Conservation (phyloP, 2,797 vertebrate species). For the Forpus xanthops region DNA sequence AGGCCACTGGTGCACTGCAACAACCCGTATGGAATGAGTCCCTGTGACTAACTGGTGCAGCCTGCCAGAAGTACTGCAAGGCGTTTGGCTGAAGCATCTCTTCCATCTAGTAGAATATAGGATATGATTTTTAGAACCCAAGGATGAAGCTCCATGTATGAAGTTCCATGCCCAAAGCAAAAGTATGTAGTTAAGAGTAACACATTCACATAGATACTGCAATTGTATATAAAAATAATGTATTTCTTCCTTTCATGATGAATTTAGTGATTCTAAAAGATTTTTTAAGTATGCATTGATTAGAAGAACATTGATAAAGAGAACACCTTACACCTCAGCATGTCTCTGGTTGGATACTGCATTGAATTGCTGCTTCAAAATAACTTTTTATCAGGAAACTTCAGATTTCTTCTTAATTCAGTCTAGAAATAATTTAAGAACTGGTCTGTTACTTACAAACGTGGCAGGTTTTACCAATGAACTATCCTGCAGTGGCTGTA, state of each 20-base stretch:
- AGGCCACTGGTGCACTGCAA: no score
- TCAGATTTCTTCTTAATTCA: background rate
- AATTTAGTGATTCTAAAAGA: background rate
- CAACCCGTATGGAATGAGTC: background rate
- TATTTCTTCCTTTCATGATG: background rate
- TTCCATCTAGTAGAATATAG: background rate
- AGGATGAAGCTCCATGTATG: background rate
- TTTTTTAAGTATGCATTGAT: background rate
- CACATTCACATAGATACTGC: background rate
- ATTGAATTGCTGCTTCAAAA: background rate
- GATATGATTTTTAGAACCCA: background rate
- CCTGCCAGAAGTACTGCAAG: background rate
- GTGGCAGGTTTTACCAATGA: background rate
- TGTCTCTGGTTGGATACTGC: background rate
- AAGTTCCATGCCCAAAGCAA: background rate
- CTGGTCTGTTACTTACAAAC: background rate
- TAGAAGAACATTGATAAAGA: background rate
- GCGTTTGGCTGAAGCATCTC: background rate
- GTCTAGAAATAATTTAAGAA: background rate
- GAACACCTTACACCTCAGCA: background rate
- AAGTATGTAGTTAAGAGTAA: background rate
- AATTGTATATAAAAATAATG: background rate
- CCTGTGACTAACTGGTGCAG: background rate
- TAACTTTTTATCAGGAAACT: background rate
- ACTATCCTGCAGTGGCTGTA: background rate